These are phyloP conservation scores for Geothlypis trichas DNA, from an alignment of 2,113 vertebrate species.

Conservation along the genomic window DNA sequence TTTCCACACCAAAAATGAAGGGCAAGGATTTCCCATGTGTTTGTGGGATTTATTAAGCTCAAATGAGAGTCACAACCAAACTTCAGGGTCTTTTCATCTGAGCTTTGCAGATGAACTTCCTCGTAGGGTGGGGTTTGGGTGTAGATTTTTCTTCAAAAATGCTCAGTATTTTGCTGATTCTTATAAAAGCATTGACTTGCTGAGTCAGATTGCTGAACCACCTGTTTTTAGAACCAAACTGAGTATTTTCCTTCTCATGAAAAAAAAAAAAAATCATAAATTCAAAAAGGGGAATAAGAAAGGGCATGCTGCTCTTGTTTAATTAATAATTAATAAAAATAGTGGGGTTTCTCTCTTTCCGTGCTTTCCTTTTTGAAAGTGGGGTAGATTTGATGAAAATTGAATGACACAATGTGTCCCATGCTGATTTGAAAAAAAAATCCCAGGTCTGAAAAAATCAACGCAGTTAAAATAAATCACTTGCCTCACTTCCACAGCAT, in stretches of 20 bases:
- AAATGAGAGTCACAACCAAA: background rate
- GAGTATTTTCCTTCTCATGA: background rate
- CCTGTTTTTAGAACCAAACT: background rate
- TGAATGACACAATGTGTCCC: background rate
- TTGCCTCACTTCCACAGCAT: conserved; percentile 21
- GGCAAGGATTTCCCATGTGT: background rate
- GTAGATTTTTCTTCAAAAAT: background rate
- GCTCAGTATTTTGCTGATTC: background rate
- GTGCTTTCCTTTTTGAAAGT: background rate
- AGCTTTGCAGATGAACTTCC: background rate
- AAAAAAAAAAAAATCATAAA: background rate
- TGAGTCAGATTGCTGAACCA: conserved; percentile 46
- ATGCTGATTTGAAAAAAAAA: background rate
- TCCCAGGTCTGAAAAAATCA: background rate
- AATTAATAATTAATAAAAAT: background rate
- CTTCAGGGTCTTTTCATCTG: background rate
- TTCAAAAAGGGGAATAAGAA: background rate
- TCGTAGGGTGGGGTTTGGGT: background rate
- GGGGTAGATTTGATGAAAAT: background rate
- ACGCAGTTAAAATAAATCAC: conserved; percentile 33
- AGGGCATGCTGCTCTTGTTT: background rate
- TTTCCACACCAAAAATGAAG: background rate
- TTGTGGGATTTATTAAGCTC: background rate
- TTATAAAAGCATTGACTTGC: background rate
- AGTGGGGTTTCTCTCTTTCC: background rate